These are phyloP conservation scores for Trichopria drosophilae DNA, from an alignment of 2,888 invertebrate genomes.

Conservation along the genomic window DNA sequence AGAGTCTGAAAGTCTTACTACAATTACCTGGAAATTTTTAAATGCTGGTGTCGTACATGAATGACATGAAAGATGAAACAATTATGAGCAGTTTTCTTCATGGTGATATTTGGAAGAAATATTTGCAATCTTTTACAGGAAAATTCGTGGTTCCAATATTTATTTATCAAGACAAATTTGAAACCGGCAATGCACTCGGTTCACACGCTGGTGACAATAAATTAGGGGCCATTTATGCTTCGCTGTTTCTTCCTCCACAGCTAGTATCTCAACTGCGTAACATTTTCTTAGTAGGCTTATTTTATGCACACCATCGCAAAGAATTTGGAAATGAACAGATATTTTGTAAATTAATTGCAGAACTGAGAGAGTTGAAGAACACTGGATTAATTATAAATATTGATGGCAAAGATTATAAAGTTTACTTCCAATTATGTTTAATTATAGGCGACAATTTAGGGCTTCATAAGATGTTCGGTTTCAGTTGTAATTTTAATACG, in stretches of 20 bases:
- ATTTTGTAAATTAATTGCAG: slow-evolving; percentile 7
- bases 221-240: slow-evolving; percentile 18
- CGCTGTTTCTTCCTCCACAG: slow-evolving; percentile 12
- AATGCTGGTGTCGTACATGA: slow-evolving; percentile 12
- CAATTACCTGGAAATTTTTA: slow-evolving; percentile 12
- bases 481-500: not conserved
- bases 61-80: slow-evolving; percentile 5
- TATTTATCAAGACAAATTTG: slow-evolving; percentile 16
- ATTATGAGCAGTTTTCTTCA: slow-evolving; percentile 11
- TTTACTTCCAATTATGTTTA: not conserved
- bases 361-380: slow-evolving; percentile 14
- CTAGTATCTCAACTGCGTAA: slow-evolving; percentile 5
- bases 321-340: slow-evolving; percentile 6
- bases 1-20: slow-evolving; percentile 6
- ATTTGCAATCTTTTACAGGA: not conserved
- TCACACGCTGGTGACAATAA: slow-evolving; percentile 17
- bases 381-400: slow-evolving; percentile 7
- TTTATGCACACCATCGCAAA: slow-evolving; percentile 19
- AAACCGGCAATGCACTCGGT: slow-evolving; percentile 15
- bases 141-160: slow-evolving; percentile 13
- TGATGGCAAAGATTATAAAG: not conserved
- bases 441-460: not conserved
- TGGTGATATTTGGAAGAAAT: slow-evolving; percentile 7
- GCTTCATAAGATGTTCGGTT: too few species aligned
- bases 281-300: slow-evolving; percentile 13